Percentiles rank a stretch among this genome's conserved stretches.
phyloP scores from a whole-genome alignment of 2,113 vertebrate species.

The Leucoraja erinaceus region DNA sequence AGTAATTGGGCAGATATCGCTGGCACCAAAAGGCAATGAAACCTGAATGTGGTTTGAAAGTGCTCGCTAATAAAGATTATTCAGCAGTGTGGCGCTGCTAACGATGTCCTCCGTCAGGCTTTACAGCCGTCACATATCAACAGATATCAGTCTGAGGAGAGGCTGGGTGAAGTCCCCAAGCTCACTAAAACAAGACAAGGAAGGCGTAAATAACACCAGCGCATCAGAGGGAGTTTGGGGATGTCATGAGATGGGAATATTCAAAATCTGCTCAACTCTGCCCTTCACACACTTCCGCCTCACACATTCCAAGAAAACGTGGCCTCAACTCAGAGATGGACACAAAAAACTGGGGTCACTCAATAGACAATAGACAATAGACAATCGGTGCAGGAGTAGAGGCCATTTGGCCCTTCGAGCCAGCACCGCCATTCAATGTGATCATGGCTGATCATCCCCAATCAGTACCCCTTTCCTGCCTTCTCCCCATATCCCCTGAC shows the following conservation, averaged over 20 bases:
- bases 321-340: not conserved
- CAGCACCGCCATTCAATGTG: too few species aligned
- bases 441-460: too few species aligned
- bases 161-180: constrained; percentile 11
- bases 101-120: not conserved
- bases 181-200: constrained; percentile 25
- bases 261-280: not conserved
- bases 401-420: too few species aligned
- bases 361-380: too few species aligned
- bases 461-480: too few species aligned
- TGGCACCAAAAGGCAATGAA: constrained; percentile 24
- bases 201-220: not conserved
- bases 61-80: constrained; percentile 27
- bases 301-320: not conserved
- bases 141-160: constrained; percentile 30
- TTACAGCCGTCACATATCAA: constrained; percentile 33
- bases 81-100: constrained; percentile 12
- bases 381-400: too few species aligned
- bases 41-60: constrained; percentile 25
- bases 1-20: constrained; percentile 33
- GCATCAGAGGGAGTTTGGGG: not conserved
- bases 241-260: constrained; percentile 10
- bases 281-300: not conserved
- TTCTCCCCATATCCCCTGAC: too few species aligned
- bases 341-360: too few species aligned